Evolutionary conservation across 2,113 vertebrate genomes (phyloP).

Genomic region (Macrotus californicus): DNA sequence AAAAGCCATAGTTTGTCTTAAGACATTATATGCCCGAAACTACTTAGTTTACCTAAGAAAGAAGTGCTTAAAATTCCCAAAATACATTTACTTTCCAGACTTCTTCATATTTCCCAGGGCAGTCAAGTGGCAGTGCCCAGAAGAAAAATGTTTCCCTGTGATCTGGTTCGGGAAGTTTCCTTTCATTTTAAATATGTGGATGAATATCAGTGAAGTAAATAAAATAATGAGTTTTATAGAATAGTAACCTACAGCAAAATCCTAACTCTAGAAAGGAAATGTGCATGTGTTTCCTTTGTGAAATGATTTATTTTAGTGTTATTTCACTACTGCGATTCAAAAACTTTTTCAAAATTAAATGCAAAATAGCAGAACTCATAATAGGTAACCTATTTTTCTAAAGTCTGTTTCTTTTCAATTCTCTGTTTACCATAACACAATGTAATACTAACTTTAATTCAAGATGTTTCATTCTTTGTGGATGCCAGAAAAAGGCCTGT

Average conservation of each 20-base stretch:
- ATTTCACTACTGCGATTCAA: neutral
- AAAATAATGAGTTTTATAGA: neutral
- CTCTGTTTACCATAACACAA: neutral
- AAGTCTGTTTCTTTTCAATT: neutral
- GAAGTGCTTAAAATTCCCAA: slow-evolving; percentile 10
- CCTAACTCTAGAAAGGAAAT: slow-evolving; percentile 3
- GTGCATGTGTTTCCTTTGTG: neutral
- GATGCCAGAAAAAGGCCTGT: neutral
- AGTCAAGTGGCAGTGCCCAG: neutral
- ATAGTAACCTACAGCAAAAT: neutral
- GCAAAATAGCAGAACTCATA: neutral
- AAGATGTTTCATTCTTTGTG: neutral
- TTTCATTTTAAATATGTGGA: slow-evolving; percentile 17
- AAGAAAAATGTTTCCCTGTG: neutral
- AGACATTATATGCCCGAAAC: neutral
- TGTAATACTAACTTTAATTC: neutral
- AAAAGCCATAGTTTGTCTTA: neutral
- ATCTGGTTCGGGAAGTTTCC: neutral
- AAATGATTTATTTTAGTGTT: neutral
- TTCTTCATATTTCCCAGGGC: neutral
- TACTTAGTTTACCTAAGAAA: slow-evolving; percentile 5
- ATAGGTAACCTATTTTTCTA: neutral
- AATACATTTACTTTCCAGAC: neutral
- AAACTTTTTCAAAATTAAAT: neutral
- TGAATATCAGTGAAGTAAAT: slow-evolving; percentile 29